These are phyloP conservation scores for Scolanthus callimorphus DNA, from an alignment of 92 coral and sea anemone genomes.

Conservation along the genomic window DNA sequence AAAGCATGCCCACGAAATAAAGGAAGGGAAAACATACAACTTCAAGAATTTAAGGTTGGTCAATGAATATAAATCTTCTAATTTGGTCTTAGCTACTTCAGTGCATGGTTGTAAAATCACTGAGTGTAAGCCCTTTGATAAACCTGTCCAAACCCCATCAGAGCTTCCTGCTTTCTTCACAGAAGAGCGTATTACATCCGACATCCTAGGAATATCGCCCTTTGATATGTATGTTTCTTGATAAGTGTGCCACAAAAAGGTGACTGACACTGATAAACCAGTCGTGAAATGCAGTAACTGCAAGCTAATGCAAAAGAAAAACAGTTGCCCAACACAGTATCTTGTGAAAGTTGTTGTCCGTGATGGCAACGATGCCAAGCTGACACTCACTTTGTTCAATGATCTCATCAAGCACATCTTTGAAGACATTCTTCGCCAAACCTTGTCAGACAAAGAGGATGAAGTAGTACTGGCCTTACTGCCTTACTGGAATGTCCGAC, in stretches of 20 bases:
- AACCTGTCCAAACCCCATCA: constrained; percentile 16
- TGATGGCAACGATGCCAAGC: constrained; percentile 6
- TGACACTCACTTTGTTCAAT: constrained; percentile 15
- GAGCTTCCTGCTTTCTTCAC: constrained; percentile 25
- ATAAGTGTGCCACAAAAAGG: constrained; percentile 7
- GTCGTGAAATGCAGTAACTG: constrained; percentile 16
- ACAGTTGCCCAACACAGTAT: constrained; percentile 7
- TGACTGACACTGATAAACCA: constrained; percentile 1
- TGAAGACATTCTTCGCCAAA: constrained; percentile 1
- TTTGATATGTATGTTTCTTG: constrained; percentile 6
- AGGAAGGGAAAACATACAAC: constrained; percentile 13
- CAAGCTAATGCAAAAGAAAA: constrained; percentile 5
- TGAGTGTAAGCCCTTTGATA: constrained; percentile 15
- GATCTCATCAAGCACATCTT: constrained; percentile 8
- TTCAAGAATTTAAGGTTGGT: constrained; percentile 9
- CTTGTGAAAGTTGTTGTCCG: constrained; percentile 6
- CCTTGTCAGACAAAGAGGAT: constrained; percentile 8
- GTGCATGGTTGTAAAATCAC: constrained; percentile 21
- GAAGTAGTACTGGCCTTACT: constrained; percentile 2
- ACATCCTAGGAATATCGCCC: constrained; percentile 18
- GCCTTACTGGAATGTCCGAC: background rate
- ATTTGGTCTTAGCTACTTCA: constrained; percentile 14
- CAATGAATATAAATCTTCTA: constrained; percentile 4
- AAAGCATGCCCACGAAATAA: constrained; percentile 11
- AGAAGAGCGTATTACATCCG: constrained; percentile 7